These are phyloP conservation scores for Cyanoliseus patagonus DNA, from an alignment of 2,113 vertebrate genomes.

Conservation along the genomic window DNA sequence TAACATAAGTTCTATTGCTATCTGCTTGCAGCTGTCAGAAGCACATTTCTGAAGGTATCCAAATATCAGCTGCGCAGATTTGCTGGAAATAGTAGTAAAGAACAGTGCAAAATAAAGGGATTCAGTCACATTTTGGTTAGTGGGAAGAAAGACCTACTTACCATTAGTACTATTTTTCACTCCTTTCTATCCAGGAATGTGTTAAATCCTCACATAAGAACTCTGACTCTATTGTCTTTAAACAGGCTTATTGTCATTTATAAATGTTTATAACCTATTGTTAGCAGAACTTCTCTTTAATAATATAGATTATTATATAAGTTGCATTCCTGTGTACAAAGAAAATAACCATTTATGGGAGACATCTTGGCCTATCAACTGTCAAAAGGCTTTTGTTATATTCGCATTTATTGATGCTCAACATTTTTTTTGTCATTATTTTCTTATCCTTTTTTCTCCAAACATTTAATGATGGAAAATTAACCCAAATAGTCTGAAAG, in stretches of 20 bases:
- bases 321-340: background rate
- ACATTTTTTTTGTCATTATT: background rate
- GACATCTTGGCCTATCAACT: background rate
- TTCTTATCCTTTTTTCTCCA: background rate
- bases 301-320: background rate
- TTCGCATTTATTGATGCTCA: background rate
- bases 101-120: background rate
- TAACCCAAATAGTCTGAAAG: background rate
- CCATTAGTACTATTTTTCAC: background rate
- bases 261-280: background rate
- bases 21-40: background rate
- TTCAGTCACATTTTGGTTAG: background rate
- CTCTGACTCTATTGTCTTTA: background rate
- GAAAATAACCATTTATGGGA: background rate
- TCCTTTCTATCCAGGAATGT: background rate
- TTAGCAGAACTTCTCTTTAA: background rate
- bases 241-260: background rate
- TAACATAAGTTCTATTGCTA: background rate
- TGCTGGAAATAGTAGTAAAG: background rate
- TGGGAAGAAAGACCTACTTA: background rate
- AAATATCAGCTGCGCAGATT: background rate
- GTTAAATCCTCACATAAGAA: background rate
- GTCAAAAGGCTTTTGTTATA: background rate
- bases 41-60: background rate
- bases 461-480: background rate